These are phyloP conservation scores for Blastobasis lacticolella DNA, from an alignment of 2,888 invertebrate species.

Conservation along the genomic window DNA sequence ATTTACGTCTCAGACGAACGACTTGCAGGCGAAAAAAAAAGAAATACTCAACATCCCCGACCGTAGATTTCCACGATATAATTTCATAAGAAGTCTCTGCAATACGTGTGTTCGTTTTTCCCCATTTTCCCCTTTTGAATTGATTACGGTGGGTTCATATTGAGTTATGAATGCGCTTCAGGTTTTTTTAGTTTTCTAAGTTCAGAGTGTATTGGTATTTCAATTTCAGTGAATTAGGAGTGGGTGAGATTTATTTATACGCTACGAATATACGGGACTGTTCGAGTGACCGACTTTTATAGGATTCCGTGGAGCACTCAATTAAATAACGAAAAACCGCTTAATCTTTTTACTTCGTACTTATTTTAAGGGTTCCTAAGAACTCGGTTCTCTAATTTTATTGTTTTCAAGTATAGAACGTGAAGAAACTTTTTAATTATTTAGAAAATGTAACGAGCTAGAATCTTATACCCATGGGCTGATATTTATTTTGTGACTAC, in stretches of 20 bases:
- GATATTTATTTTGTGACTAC: too few species aligned
- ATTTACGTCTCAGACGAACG: slow-evolving; percentile 69
- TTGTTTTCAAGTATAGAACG: too few species aligned
- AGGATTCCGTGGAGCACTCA: background rate
- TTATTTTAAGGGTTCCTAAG: too few species aligned
- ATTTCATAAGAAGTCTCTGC: slow-evolving; percentile 64
- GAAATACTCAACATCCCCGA: slow-evolving; percentile 30
- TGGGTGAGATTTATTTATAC: slow-evolving; percentile 3
- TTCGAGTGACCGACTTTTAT: background rate
- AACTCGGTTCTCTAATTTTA: too few species aligned
- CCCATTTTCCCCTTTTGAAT: slow-evolving; percentile 65
- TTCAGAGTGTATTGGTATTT: slow-evolving; percentile 32
- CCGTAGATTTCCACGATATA: slow-evolving; percentile 66
- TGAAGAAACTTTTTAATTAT: too few species aligned
- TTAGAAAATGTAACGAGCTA: too few species aligned
- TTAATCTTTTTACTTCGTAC: background rate
- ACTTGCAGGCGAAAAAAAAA: slow-evolving; percentile 40
- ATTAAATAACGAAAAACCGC: background rate
- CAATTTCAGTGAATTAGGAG: slow-evolving; percentile 37
- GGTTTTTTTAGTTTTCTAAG: slow-evolving; percentile 41
- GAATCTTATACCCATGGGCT: too few species aligned
- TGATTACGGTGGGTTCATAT: slow-evolving; percentile 67
- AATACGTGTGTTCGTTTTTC: slow-evolving; percentile 57
- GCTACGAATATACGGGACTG: slow-evolving; percentile 1
- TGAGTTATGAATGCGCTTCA: slow-evolving; percentile 58